Base-by-base conservation (phyloP, 2,113 vertebrate genomes). In the Asarcornis scutulata region DNA sequence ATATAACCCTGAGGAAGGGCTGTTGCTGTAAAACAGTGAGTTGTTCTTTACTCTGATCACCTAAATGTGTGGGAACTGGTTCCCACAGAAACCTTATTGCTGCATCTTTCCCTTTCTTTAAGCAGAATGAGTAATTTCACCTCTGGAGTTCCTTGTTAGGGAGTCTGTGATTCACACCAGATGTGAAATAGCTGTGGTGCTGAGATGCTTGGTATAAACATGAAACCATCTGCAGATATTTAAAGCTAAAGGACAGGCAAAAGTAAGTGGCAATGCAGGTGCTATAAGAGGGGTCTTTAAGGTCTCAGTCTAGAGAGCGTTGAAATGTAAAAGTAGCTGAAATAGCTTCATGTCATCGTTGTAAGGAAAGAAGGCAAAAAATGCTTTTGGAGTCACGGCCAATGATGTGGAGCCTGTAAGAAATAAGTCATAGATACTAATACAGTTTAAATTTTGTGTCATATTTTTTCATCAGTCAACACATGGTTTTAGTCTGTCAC, bases 51-150 rank as follows among this genome's bases (percentile, higher is more conserved):
- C 29, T 2, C 7, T 38, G 5, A 36, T 89, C 25, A 22, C 20
- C 7, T 2, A 2, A 32, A 79, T 2, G 0, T 31, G 6, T 20
- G 31, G 36, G 34, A 85, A 16, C 11, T 3, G 9, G 16, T 42
- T 5, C 26, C 10, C 26, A 4, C 6, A 4, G 3, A 26, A 29
- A 40, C 12, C 6, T 60, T 32, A 5, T 13, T 69, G 23, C 21
- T 58, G 36, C 55, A 27, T 40, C 38, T 84, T 86, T 71, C n/a
- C 4, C 2, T n/a, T 72, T 83, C 48, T 36, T 56, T 69, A 60
- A 59, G 50, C 71, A 88, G 83, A 62, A 86, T 55, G 83, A 83
- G 55, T 27, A 1, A 27, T 13, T 55, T 86, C 69, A 27, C 31
- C 10, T 15, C 4, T 36, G 34, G 9, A 69, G 11, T 63, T 67